Base-by-base conservation (phyloP, 2,797 vertebrate genomes). In the Poliocrania exsul region DNA sequence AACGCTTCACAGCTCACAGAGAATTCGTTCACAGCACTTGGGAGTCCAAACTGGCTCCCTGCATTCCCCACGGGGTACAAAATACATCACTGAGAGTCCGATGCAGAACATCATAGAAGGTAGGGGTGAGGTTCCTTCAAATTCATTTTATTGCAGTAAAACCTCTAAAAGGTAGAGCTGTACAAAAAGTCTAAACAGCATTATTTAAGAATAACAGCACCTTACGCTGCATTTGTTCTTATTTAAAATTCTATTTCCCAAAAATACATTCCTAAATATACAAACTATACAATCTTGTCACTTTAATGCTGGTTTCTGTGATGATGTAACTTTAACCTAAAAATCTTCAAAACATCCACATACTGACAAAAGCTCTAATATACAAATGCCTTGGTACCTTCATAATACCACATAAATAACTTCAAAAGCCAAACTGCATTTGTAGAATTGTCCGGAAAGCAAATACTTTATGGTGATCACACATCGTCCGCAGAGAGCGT, bases 401-500 rank as follows among this genome's bases (percentile, higher is more conserved):
- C 97, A 97, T 98, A 96, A 97, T 95, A 97, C 95, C 97, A 98
- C 97, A 98, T 98, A 98, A 98, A 97, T 98, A 98, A 97, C 91
- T 94, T 96, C 86, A 97, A 95, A 96, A 95, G 82, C 91, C 92
- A 96, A 89, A 83, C 83, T 50, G 95, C 93, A 86, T 75, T 95
- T 96, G 95, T 91, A 82, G 95, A 91, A 86, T 83, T 95, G 95
- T 93, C 92, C 58, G 2, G 46, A 93, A 97, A 95, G 85, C 75
- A 95, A 98, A 98, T 98, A 98, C 98, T 98, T 98, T 97, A 98
- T 93, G 98, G 98, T 81, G 96, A 97, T 98, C 97, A 99, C 95
- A 99, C 99, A 35, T 99, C 98, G 1, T 99, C 99, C 0, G 98
- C 99, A 69, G 99, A 99, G 82, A 99, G 98, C 9, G 98, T 96